Conservation (phyloP, 2,113 vertebrate genomes). For the Chamaea fasciata region DNA sequence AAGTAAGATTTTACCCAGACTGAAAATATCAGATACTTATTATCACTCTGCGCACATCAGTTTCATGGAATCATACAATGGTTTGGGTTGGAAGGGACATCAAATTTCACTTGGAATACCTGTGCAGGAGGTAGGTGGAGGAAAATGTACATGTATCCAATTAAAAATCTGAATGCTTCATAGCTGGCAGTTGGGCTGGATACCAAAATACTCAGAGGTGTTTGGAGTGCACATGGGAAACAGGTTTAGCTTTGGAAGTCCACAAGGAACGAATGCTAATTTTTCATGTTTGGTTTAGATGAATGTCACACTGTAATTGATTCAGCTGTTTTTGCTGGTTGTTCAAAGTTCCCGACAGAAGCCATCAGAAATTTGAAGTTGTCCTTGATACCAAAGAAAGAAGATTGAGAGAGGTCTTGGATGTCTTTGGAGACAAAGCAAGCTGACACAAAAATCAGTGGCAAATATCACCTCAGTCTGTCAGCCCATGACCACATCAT, state of each 20-base stretch:
- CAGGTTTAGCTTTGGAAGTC: not conserved
- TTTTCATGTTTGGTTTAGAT: not conserved
- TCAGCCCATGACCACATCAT: not conserved
- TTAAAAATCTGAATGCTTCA: not conserved
- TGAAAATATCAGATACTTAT: not conserved
- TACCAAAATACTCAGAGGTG: not conserved
- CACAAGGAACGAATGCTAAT: not conserved
- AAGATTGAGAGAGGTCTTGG: not conserved
- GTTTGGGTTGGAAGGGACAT: not conserved
- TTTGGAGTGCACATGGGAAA: not conserved
- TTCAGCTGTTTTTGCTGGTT: not conserved
- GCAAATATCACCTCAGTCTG: not conserved
- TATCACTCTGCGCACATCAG: not conserved
- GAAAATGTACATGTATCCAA: not conserved
- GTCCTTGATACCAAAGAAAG: not conserved
- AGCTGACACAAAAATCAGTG: not conserved
- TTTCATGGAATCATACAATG: not conserved
- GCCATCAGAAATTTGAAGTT: not conserved
- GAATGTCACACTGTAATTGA: not conserved
- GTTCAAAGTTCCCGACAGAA: not conserved
- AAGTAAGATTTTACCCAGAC: not conserved
- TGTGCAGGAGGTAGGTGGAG: not conserved
- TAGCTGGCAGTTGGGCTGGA: not conserved
- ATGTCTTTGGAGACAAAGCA: not conserved
- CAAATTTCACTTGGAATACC: not conserved